Evolutionary conservation across 1,140 invertebrate genomes (phyloP), one percentile per base, ranked within the genome.

Genomic region (Halesus radiatus): DNA sequence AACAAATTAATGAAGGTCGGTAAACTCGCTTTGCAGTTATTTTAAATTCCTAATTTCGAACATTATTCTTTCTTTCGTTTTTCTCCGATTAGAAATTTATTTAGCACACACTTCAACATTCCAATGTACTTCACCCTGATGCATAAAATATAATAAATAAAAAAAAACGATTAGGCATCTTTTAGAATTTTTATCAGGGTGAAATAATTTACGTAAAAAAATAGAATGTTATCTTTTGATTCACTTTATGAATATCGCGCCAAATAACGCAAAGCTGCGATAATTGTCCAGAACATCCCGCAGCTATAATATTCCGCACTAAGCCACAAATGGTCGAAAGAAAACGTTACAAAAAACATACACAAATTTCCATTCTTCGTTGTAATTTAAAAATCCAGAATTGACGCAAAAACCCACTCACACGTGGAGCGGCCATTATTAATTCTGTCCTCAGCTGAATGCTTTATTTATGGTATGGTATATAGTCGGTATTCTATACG

Each of bases 401-500:
- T 66, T 66, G 62, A 66, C 32, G 29, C 62, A 66, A 66, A 66
- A 66, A 32, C 62, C 62, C 29, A 66, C 62, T 66, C 62, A 16
- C 62, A 66, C 72, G 29, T 56, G 16, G 72, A 32, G 68, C 70
- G 70, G 23, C 68, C 78, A 79, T 79, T 79, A 79, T 79, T 79
- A 79, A 79, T 79, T 60, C 78, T 79, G 78, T 79, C 70, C 70
- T 79, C 78, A 23, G n/a, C 68, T 64, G 70, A 64, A 79, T 53
- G 78, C 68, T 79, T 79, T 79, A 79, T 79, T 72, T 79, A 79
- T 78, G 26, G 76, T 22, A 13, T 45, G 10, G 37, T 45, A 45
- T 45, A 45, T 8, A 45, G 37, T 45, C 10, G 37, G 37, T 45
- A 45, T 45, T 10, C 37, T 45, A 45, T 45, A 45, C 37, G 37